Base-by-base conservation (phyloP, 2,797 vertebrate species). In the Oreochromis mossambicus region DNA sequence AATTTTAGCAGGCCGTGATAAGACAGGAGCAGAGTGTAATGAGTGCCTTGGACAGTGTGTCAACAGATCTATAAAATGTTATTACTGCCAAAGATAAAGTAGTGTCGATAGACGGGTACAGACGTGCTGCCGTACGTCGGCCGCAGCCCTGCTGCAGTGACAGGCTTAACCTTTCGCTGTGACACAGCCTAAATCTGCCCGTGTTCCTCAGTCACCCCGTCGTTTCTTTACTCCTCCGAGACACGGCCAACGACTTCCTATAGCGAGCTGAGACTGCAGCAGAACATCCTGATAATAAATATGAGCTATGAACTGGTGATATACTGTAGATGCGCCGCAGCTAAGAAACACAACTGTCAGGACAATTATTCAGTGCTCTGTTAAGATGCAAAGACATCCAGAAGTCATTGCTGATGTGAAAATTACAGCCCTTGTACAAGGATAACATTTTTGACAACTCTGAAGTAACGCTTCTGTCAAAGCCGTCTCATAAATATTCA, bases 41-140 rank as follows among this genome's bases (percentile, higher is more conserved):
- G 91, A 93, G 92, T 87, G 90, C 83, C 85, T 79, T 5, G 73
- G 82, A 91, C 92, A 89, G 92, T 91, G 90, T 54, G 85, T 95
- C 95, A 95, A 90, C 94, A 90, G 93, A 96, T 96, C 95, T 91
- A 96, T 96, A 95, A 95, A 95, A 94, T 90, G 88, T 94, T 96
- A 95, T 95, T 94, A 93, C 91, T 84, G 91, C 83, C 86, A 78
- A 79, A 92, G 92, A 92, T 94, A 93, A 90, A 94, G 89, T 77
- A 58, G 29, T 32, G 80, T 83, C 68, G 26, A 90, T 83, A 88
- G 92, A 82, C 82, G 84, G 85, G 77, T 89, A 90, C 86, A 80
- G 87, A 92, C 86, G 87, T 88, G 86, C 51, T 81, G 81, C 83
- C 87, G 84, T 90, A 92, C 78, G 82, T 91, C 90, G 56, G 26